Conservation (phyloP, 2,888 invertebrate species). For the Scelioninae gen. 2 region DNA sequence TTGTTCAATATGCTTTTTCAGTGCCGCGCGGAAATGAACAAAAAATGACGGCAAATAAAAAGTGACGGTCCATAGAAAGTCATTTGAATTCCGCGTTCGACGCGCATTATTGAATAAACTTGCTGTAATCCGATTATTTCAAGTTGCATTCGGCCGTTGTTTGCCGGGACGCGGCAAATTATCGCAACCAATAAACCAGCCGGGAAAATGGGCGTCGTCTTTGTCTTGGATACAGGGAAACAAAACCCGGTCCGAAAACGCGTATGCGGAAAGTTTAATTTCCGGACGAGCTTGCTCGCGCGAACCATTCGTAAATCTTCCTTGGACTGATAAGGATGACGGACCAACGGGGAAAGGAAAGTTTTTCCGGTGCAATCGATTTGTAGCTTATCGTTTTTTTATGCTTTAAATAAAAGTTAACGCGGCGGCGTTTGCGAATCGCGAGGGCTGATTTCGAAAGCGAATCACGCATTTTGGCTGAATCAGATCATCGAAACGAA, state of each 20-base stretch:
- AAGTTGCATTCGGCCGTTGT: no score
- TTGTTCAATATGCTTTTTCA: constrained; percentile 11
- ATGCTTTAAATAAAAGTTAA: constrained; percentile 47
- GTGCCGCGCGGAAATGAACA: constrained; percentile 12
- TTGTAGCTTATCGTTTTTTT: constrained; percentile 49
- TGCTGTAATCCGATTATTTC: constrained; percentile 14
- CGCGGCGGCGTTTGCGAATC: constrained; percentile 20
- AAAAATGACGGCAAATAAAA: constrained; percentile 13
- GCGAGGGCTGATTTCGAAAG: constrained; percentile 7
- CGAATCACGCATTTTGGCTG: no score
- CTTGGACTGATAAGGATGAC: constrained; percentile 49
- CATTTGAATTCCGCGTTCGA: neutral
- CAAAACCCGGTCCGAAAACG: constrained; percentile 33
- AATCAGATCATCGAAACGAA: no score
- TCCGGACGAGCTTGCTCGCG: constrained; percentile 39
- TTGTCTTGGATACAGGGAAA: no score
- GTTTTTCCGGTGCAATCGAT: constrained; percentile 57
- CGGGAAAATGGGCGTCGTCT: no score
- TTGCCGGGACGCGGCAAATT: no score
- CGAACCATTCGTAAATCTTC: constrained; percentile 55
- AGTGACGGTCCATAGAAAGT: neutral
- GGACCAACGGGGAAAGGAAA: constrained; percentile 48
- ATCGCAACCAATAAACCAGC: no score
- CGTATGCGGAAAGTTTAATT: constrained; percentile 50
- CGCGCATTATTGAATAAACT: constrained; percentile 18